Base-by-base conservation (phyloP, 2,113 vertebrate genomes). In the Mobula birostris region DNA sequence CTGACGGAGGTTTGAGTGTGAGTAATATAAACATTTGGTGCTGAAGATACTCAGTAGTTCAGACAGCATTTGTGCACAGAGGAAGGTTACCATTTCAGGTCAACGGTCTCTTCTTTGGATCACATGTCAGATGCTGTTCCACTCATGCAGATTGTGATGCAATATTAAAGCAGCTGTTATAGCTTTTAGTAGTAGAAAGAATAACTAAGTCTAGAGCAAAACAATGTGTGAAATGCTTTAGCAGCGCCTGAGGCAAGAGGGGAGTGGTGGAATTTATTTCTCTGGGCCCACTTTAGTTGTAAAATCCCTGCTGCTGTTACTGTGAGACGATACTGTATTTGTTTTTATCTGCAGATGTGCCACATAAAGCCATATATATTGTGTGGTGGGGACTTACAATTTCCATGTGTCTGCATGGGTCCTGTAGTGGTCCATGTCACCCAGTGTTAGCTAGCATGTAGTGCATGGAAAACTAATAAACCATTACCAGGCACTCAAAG, bases 401-500 rank as follows among this genome's bases (percentile, higher is more conserved):
- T 94, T 94, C 92, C 68, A 79, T 78, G 48, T 94, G 70, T 88
- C 91, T 40, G 72, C 91, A 95, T 95, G 94, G 83, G 94, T 95
- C 95, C 80, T 95, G 94, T 92, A 94, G 78, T 94, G 94, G 78
- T 94, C 80, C 77, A 94, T 94, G 94, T 91, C 80, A 19, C 32
- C 88, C 48, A 93, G 79, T 94, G 94, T 95, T 95, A 96, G 96
- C 95, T 94, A 48, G 94, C 94, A 94, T 74, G 95, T 95, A 96
- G 95, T 95, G 95, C 95, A 56, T 0, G 94, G 94, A 94, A 72
- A 83, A 80, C 94, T 94, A 95, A 95, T 95, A 96, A 96, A 96
- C 95, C 95, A 95, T 94, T 90, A 94, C 94, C 95, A 94, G 36
- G 95, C 96, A 95, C 96, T 95, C 95, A 96, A 96, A 96, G 96